Evolutionary conservation across 2,888 invertebrate species (phyloP), one percentile per base, ranked within the genome.

Genomic region (Cheilosia impressa): DNA sequence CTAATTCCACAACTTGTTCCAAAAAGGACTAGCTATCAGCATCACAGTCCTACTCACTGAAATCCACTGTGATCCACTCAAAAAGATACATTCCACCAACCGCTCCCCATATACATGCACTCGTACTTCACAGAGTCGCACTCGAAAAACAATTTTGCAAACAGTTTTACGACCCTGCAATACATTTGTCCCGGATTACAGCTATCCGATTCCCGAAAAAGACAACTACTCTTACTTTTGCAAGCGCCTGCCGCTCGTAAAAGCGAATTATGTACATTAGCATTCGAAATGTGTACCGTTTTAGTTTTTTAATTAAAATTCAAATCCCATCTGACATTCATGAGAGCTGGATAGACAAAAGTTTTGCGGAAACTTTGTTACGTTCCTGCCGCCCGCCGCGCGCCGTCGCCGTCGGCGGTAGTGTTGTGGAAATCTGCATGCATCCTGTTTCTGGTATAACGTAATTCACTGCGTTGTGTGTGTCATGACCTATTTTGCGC

Each of bases 281-380:
- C 76, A 80, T 85, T 85, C 76, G 68, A 77, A 77, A 85, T 85
- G 76, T 85, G 81, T 85, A 72, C 68, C 81, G 58, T 68, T 85
- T 85, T 85, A 81, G 85, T 81, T 85, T 85, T 85, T 85, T 85
- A 85, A 85, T 85, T 85, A 81, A 85, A 85, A 85, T 85, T 85
- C 85, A 85, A 81, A 85, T 81, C 81, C 85, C 85, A 77, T 72
- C 76, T 76, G 85, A 85, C 85, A 85, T 80, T 77, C 76, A 80
- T 81, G 76, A 47, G 75, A 34, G 15, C 13, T 72, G 72, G 58
- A 58, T 52, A 53, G 58, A 58, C 52, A 58, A 79, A 72, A 79
- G 47, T 78, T 78, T 78, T 31, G 45, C 60, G 24, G 73, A 60
- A 73, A 71, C 78, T 78, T 71, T 63, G 58, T 69, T 62, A 68